Conservation (phyloP, 35 echinoderm and acorn worm species). For the Acanthaster planci region DNA sequence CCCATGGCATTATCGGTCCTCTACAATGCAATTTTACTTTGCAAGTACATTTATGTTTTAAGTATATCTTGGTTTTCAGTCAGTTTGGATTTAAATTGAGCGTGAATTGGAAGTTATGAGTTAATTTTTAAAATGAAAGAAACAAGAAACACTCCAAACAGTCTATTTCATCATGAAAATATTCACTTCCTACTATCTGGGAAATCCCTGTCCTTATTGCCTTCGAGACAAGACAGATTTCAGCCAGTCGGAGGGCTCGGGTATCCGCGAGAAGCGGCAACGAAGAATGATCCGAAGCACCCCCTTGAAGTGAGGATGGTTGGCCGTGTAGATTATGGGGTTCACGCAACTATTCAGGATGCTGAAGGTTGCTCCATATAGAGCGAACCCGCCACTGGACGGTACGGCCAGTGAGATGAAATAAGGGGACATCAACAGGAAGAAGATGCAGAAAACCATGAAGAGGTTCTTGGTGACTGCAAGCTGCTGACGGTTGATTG, state of each 20-base stretch:
- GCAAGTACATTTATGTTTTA: too few species aligned
- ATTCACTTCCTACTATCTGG: too few species aligned
- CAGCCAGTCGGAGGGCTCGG: not conserved
- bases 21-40: too few species aligned
- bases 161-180: too few species aligned
- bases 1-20: too few species aligned
- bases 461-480: slow-evolving; percentile 67
- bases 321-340: slow-evolving; percentile 51
- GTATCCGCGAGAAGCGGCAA: slow-evolving; percentile 18
- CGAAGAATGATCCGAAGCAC: slow-evolving; percentile 38
- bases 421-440: slow-evolving; percentile 48
- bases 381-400: not conserved
- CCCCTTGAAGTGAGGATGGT: slow-evolving; percentile 61
- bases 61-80: too few species aligned
- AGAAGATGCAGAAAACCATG: slow-evolving; percentile 46
- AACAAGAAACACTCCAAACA: too few species aligned
- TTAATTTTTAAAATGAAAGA: too few species aligned
- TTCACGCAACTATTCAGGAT: slow-evolving; percentile 54
- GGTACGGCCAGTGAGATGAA: slow-evolving; percentile 18
- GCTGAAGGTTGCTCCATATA: slow-evolving; percentile 7
- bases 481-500: slow-evolving; percentile 41
- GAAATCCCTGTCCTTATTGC: too few species aligned
- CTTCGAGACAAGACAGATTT: slow-evolving; percentile 1
- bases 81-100: too few species aligned
- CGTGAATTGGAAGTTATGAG: too few species aligned